These are phyloP conservation scores for Tetragonula clypearis DNA, from an alignment of 1,140 invertebrate species.

Conservation along the genomic window DNA sequence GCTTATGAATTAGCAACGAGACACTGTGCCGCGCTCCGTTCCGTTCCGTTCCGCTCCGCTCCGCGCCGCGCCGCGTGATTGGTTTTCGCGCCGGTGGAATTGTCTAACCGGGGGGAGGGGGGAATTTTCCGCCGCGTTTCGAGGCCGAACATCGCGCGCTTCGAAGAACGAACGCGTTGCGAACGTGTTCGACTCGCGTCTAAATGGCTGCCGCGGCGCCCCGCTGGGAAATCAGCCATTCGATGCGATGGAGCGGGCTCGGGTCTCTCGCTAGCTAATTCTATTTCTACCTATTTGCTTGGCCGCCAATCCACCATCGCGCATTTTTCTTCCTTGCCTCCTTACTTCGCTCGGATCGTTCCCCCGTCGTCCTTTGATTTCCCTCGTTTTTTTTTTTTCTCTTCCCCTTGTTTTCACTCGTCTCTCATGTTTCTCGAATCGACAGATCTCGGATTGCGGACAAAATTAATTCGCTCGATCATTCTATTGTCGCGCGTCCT, in stretches of 20 bases:
- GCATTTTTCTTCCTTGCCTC: not conserved
- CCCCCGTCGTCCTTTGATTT: not conserved
- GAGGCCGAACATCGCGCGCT: too few relatives aligned
- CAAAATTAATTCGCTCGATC: too few relatives aligned
- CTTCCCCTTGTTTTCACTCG: not conserved
- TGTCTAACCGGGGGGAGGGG: not conserved
- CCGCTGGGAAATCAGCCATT: conserved; percentile 72
- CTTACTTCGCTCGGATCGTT: not conserved
- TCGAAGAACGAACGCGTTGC: not conserved
- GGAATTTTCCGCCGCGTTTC: conserved; percentile 20
- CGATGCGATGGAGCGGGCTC: conserved; percentile 60
- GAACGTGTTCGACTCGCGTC: conserved; percentile 14
- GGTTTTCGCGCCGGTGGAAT: not conserved
- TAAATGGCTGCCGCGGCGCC: conserved; percentile 66
- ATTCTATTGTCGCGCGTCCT: too few relatives aligned
- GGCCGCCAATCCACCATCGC: not conserved
- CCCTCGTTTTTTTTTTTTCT: not conserved
- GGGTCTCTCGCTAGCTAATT: conserved; percentile 69
- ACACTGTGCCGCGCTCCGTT: not conserved
- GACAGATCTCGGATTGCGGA: too few relatives aligned
- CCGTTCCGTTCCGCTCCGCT: too few relatives aligned
- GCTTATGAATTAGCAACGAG: conserved; percentile 28
- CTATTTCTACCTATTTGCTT: conserved; percentile 64
- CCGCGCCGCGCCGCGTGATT: conserved; percentile 1
- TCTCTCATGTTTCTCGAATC: too few relatives aligned